These are phyloP conservation scores for Conus ventricosus DNA, from an alignment of 1,140 invertebrate genomes.

Conservation along the genomic window DNA sequence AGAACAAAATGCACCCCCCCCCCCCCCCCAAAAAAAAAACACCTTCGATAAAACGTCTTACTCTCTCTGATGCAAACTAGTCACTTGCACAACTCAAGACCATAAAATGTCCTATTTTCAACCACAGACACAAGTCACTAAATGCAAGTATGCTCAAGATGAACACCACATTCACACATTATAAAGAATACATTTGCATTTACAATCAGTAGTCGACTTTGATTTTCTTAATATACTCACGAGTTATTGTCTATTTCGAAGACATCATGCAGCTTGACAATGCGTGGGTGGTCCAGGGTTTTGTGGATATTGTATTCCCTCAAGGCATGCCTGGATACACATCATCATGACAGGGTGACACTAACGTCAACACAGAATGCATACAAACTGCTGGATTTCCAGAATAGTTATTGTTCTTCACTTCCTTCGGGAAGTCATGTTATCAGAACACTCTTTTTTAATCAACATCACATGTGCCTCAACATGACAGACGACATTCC, in stretches of 20 bases:
- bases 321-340: conserved; percentile 87
- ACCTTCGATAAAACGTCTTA: no score
- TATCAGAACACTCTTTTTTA: neutral
- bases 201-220: no score
- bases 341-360: conserved; percentile 14
- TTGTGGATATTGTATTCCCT: conserved; percentile 99
- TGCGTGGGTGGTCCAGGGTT: conserved; percentile 96
- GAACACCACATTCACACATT: no score
- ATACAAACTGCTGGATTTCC: conserved; percentile 4
- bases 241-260: conserved; percentile 99
- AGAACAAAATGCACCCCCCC: no score
- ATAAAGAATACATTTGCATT: no score
- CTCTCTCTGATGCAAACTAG: no score
- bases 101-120: no score
- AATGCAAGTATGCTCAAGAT: no score
- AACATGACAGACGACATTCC: no score
- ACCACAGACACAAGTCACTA: no score
- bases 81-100: no score
- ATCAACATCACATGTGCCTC: neutral
- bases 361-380: neutral
- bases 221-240: conserved; percentile 63
- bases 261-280: conserved; percentile 98
- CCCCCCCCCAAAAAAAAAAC: no score
- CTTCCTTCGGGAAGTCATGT: neutral
- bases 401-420: neutral